Evolutionary conservation across 2,113 vertebrate genomes (phyloP), one percentile per base, ranked within the genome.

Genomic region (Numida meleagris): DNA sequence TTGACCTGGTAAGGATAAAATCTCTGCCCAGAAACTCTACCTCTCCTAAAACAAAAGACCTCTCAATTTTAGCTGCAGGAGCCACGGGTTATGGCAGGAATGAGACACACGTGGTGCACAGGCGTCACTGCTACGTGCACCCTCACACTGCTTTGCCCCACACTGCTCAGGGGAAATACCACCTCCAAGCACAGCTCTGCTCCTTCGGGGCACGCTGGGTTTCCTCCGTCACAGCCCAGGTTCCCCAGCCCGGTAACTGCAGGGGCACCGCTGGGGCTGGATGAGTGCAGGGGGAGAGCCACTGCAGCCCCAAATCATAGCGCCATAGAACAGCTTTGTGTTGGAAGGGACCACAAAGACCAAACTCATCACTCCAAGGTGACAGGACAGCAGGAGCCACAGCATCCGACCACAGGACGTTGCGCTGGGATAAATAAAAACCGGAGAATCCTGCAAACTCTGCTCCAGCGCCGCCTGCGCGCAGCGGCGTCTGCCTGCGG

Each of bases 11-110:
- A 70, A 85, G 91, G 95, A 96, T 96, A 91, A 76, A 42, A 93
- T 94, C 94, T 96, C 70, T 83, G 65, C 68, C 46, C 50, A 63
- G 63, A 80, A 89, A 74, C 55, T 12, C 67, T 8, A 70, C 75
- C 72, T 88, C 38, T 57, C 43, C 12, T 57, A 27, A 86, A 88
- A 94, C 93, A 97, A 96, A 95, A 94, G 88, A 65, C 45, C 67
- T n/a, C 59, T 90, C 95, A 24, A 65, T 74, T 82, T 50, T 14
- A 55, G 43, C 55, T 24, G 33, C 16, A 48, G 61, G 55, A 82
- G 72, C 19, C 40, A 24, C 61, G 42, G 19, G 19, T 65, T 51
- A 57, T 71, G 82, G 74, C 85, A 86, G 88, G 78, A 76, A 36
- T 65, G 78, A 80, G 65, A 83, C 12, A 14, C 25, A 43, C 79